These are phyloP conservation scores for Folsomia manolachei DNA, from an alignment of 2,888 invertebrate genomes.

Conservation along the genomic window DNA sequence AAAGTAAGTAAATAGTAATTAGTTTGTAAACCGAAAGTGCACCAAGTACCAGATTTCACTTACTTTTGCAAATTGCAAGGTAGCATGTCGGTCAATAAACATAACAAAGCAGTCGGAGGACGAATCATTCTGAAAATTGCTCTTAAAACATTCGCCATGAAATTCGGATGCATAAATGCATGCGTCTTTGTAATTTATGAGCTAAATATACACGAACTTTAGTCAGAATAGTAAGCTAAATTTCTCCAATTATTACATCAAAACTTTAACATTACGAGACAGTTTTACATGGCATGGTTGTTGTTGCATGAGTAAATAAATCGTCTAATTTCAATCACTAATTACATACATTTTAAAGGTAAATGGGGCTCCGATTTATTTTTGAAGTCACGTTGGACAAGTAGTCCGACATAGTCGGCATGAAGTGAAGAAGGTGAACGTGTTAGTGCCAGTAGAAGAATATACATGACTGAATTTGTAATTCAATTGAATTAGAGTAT, in stretches of 20 bases:
- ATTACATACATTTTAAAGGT: background rate
- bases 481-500: background rate
- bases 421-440: too few species aligned
- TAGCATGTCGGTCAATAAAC: constrained; percentile 13
- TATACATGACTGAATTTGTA: constrained; percentile 1
- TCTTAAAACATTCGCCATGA: background rate
- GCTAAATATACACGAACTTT: constrained; percentile 5
- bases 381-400: constrained; percentile 1
- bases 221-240: background rate
- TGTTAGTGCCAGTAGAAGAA: too few species aligned
- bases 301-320: constrained; percentile 1
- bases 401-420: too few species aligned
- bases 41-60: background rate
- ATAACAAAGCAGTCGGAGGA: background rate
- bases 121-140: background rate
- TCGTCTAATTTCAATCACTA: background rate
- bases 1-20: constrained; percentile 8
- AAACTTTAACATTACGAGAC: background rate
- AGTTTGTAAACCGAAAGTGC: background rate
- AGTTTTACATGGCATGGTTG: background rate
- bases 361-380: background rate
- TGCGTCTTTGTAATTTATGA: background rate
- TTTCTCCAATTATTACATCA: background rate
- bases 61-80: background rate
- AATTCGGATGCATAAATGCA: too few species aligned